Conservation (phyloP, 2,888 invertebrate species). For the Hecatera dysodea region DNA sequence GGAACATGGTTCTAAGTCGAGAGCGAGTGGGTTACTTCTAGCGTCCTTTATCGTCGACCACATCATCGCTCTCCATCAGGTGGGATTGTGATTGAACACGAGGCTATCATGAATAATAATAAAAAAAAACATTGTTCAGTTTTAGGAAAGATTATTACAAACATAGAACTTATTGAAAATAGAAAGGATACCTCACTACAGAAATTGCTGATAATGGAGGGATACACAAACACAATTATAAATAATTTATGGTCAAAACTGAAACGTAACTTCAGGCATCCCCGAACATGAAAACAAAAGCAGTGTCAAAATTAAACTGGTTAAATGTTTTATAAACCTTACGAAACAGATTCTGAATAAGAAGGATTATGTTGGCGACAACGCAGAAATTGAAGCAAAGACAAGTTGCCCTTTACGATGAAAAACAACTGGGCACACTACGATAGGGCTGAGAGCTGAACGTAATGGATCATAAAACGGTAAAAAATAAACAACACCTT, state of each 20-base stretch:
- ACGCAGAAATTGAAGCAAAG: constrained; percentile 7
- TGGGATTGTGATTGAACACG: no score
- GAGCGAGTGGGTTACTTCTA: no score
- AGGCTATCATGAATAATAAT: no score
- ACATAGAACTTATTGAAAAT: neutral
- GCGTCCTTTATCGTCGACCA: no score
- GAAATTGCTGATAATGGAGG: neutral
- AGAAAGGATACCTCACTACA: neutral
- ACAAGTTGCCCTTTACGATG: constrained; percentile 14
- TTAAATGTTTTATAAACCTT: neutral
- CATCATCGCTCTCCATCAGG: no score
- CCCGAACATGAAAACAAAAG: neutral
- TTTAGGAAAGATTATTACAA: neutral
- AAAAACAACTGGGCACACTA: constrained; percentile 34
- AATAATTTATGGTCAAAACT: neutral
- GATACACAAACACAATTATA: neutral
- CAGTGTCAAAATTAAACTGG: neutral
- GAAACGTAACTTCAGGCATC: neutral
- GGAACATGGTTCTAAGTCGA: no score
- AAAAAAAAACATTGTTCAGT: neutral
- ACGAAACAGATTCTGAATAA: constrained; percentile 7
- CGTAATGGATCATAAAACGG: constrained; percentile 21
- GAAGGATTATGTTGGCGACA: neutral
- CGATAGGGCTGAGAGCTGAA: constrained; percentile 20
- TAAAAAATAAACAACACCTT: constrained; percentile 20